These are phyloP conservation scores for Colletes gigas DNA, from an alignment of 1,140 invertebrate species.

Conservation along the genomic window DNA sequence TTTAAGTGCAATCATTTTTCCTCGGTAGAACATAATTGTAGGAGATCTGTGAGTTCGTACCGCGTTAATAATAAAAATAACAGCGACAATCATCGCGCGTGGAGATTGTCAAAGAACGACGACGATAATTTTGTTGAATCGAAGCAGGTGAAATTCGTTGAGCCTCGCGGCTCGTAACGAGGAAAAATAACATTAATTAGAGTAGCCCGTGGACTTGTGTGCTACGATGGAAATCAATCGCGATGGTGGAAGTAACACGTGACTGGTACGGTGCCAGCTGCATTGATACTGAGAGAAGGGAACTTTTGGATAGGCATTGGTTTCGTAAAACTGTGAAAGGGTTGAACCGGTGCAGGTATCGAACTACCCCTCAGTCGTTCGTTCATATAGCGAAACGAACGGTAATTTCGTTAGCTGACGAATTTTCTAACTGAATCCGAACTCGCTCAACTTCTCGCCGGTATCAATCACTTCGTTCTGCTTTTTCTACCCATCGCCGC, in stretches of 20 bases:
- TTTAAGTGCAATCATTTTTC: no score
- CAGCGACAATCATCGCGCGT: no score
- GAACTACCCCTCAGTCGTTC: constrained; percentile 29
- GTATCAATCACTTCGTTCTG: constrained; percentile 56
- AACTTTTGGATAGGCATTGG: constrained; percentile 71
- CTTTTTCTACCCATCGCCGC: constrained; percentile 26
- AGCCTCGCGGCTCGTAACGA: not conserved
- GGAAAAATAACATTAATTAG: constrained; percentile 9
- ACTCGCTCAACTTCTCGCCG: constrained; percentile 53
- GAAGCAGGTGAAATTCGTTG: no score
- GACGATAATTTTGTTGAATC: no score
- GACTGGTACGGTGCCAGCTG: constrained; percentile 80
- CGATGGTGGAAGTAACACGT: constrained; percentile 71
- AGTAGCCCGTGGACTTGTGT: not conserved
- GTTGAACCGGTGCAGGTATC: constrained; percentile 26
- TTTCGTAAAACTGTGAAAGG: constrained; percentile 60
- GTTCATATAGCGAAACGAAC: constrained; percentile 42
- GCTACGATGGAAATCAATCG: constrained; percentile 59
- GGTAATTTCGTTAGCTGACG: constrained; percentile 63
- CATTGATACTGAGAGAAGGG: constrained; percentile 69
- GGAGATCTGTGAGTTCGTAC: no score
- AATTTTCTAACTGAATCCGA: constrained; percentile 62
- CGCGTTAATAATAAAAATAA: no score
- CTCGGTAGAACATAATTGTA: no score
- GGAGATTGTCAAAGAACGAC: no score